Evolutionary conservation across 2,113 vertebrate genomes (phyloP).

Genomic region (Actinemys pallida): DNA sequence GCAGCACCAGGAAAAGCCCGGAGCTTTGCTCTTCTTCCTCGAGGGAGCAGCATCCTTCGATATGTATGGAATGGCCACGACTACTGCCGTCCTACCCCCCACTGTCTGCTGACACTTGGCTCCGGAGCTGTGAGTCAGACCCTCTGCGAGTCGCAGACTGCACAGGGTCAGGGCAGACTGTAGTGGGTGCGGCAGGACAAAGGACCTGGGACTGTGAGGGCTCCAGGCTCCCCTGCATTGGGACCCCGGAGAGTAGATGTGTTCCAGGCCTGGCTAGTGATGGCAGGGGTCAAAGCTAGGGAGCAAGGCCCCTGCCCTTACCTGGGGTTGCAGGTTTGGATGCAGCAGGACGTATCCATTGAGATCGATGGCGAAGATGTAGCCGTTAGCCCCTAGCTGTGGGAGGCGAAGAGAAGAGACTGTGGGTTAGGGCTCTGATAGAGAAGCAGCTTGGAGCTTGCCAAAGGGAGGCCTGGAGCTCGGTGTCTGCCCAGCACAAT

Average conservation of each 20-base stretch:
- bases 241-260: neutral
- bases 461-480: neutral
- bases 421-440: neutral
- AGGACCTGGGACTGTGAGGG: neutral
- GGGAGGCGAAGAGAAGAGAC: constrained; percentile 22
- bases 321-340: constrained; percentile 91
- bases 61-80: neutral
- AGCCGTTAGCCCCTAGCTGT: constrained; percentile 94
- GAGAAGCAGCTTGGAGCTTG: neutral
- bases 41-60: neutral
- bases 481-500: neutral
- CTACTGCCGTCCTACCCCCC: neutral
- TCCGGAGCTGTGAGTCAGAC: too few relatives aligned
- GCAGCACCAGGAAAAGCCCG: neutral
- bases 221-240: neutral
- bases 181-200: too few relatives aligned
- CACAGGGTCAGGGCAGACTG: neutral
- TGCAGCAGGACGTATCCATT: constrained; percentile 87
- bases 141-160: neutral
- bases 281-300: neutral
- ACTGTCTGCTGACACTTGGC: neutral
- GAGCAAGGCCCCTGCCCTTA: constrained; percentile 59
- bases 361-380: constrained; percentile 86
- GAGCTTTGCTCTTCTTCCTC: neutral
- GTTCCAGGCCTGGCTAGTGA: neutral